A percentile compares a stretch with the other conserved stretches of the same genome.
Conservation (phyloP, 2,113 vertebrate species). For the Chiloscyllium plagiosum region DNA sequence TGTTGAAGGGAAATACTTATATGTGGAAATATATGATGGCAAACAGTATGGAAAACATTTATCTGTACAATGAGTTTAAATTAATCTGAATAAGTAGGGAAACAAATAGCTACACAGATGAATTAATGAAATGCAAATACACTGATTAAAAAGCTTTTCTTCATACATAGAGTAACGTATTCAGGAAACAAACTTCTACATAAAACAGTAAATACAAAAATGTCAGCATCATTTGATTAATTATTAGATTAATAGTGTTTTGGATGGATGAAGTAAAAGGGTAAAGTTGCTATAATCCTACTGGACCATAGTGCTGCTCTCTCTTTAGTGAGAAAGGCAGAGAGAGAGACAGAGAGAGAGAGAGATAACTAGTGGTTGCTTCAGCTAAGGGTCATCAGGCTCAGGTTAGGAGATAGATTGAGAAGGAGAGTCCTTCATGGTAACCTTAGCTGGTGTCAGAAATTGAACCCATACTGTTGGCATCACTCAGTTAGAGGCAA, state of each 20-base stretch:
- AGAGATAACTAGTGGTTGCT: too few species aligned
- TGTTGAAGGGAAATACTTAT: background rate
- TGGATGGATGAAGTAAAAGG: background rate
- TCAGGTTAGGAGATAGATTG: too few species aligned
- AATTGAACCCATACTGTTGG: too few species aligned
- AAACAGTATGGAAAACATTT: background rate
- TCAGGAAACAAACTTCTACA: background rate
- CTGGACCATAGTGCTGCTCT: too few species aligned
- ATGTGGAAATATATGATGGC: background rate
- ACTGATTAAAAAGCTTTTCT: background rate
- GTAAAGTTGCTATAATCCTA: too few species aligned
- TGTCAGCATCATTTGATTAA: background rate
- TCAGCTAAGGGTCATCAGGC: too few species aligned
- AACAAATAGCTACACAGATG: background rate
- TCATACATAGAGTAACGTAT: background rate
- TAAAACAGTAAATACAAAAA: background rate
- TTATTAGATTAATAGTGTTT: background rate
- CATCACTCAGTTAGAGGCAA: too few species aligned
- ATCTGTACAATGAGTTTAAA: background rate
- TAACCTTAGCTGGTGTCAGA: too few species aligned
- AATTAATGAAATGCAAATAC: too few species aligned
- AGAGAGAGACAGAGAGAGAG: too few species aligned
- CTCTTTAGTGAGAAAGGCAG: too few species aligned
- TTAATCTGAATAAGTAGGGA: background rate
- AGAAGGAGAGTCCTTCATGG: too few species aligned